Evolutionary conservation across 2,888 invertebrate genomes (phyloP), one percentile per base, ranked within the genome.

Genomic region (Synergus itoensis): DNA sequence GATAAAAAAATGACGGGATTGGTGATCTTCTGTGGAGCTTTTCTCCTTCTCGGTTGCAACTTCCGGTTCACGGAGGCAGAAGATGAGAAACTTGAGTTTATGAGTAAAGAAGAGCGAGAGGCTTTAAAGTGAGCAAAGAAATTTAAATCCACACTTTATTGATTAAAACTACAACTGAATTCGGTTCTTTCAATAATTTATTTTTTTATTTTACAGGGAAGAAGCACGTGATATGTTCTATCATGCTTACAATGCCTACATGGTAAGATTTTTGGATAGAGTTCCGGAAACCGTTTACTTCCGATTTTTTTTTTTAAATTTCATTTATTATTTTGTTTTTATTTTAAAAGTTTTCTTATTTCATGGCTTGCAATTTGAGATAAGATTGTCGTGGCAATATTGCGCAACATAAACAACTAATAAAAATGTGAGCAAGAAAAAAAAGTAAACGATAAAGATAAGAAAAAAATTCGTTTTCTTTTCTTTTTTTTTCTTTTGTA

Each of bases 161-260:
- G 9, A 60, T 12, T n/a, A n/a, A 7, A 36, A 36, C 5, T 36
- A 5, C 5, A 36, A 36, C 36, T 36, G 4, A 7, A 28, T 28
- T 60, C 60, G 14, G 4, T 62, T 8, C 4, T 62, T 62, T 28
- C 12, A 69, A 43, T 43, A 53, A 62, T 48, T 36, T 1, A 41
- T 64, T 78, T 69, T 21, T 79, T 78, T 80, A 82, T 81, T 81
- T 93, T 94, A 63, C 89, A 98, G 98, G 92, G 97, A 98, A 89
- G 97, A 98, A 93, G 95, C 98, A 16, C 94, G 97, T 79, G 96
- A 97, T 89, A 99, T 99, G 98, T 99, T 99, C 92, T 97, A 98
- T 92, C 99, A 99, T 94, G 99, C 98, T 4, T 99, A 98, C 91
- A 94, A 96, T 89, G 97, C 98, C 1, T 99, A 99, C 89, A 99